A percentile compares a stretch with the other conserved stretches of the same genome.
Conservation (phyloP, 2,888 invertebrate genomes). For the Parthenolecanium corni region DNA sequence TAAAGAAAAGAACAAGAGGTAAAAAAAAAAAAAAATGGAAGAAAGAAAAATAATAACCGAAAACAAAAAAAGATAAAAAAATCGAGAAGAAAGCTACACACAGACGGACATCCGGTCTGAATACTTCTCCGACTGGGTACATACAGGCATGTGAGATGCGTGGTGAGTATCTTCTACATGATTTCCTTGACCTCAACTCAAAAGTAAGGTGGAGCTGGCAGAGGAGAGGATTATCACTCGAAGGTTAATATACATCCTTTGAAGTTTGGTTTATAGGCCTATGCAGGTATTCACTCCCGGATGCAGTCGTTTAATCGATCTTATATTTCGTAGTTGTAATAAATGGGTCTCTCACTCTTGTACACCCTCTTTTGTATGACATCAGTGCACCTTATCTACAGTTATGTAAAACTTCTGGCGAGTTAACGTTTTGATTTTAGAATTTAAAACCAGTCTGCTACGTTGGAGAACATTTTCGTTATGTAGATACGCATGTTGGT, state of each 20-base stretch:
- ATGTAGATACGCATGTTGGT: too few species aligned
- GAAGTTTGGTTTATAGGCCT: not conserved
- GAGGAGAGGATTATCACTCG: too few species aligned
- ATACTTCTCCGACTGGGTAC: not conserved
- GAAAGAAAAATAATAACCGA: too few species aligned
- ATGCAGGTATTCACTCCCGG: not conserved
- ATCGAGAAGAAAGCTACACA: conserved; percentile 16
- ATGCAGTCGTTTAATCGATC: not conserved
- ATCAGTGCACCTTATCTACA: too few species aligned
- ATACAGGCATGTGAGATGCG: too few species aligned
- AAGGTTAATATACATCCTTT: not conserved
- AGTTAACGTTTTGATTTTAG: too few species aligned
- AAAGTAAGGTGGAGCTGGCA: not conserved
- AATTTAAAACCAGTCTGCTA: too few species aligned
- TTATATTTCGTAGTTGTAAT: not conserved
- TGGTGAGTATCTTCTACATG: not conserved
- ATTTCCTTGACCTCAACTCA: not conserved
- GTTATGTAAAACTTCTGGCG: too few species aligned
- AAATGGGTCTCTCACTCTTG: not conserved
- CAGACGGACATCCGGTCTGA: conserved; percentile 25
- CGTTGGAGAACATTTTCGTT: too few species aligned
- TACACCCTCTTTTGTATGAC: too few species aligned
- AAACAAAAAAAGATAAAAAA: too few species aligned
- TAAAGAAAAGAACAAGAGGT: not conserved
- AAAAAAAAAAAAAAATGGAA: not conserved